Base-by-base conservation (phyloP, 2,888 invertebrate species). In the Digitonthophagus gazella region DNA sequence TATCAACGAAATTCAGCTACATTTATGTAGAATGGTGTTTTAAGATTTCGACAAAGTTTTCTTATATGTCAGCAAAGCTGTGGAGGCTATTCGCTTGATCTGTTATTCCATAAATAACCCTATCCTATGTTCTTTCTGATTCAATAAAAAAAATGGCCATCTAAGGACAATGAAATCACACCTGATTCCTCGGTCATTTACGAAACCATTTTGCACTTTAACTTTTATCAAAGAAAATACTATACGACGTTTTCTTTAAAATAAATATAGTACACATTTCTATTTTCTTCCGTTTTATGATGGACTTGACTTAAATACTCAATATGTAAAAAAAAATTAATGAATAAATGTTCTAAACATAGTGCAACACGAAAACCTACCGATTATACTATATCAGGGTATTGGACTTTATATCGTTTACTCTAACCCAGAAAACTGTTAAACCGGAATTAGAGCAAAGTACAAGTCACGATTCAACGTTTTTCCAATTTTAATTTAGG, bases 1-100 rank as follows among this genome's bases (percentile, higher is more conserved):
- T 54, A 74, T 75, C 70, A 75, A 71, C 69, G 72, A 75, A 75
- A 75, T 74, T 74, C 67, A 71, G 75, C 71, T 71, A 73, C 71
- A 74, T 71, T 73, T 75, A 73, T 74, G 73, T 71, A 74, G 70
- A 74, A 72, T 8, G 65, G 72, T 74, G 67, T 73, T 74, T 61
- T 68, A 73, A 73, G 75, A 71, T 74, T 74, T 72, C 66, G 67
- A 71, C 69, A 72, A 75, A 72, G 68, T 72, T 71, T 73, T 69
- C 73, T 71, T 72, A 71, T 74, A 72, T 72, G 72, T 70, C 72
- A 71, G 65, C 70, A 75, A 74, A 75, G 66, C 66, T 67, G 67
- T 69, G 71, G 66, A 71, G 64, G 66, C 65, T 67, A 72, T 72
- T 69, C 71, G 58, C 61, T 66, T 58, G 66, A 71, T 71, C 28